phyloP scores from a whole-genome alignment of 53 echinoderm and acorn worm genomes.

The Arbacia lixula region DNA sequence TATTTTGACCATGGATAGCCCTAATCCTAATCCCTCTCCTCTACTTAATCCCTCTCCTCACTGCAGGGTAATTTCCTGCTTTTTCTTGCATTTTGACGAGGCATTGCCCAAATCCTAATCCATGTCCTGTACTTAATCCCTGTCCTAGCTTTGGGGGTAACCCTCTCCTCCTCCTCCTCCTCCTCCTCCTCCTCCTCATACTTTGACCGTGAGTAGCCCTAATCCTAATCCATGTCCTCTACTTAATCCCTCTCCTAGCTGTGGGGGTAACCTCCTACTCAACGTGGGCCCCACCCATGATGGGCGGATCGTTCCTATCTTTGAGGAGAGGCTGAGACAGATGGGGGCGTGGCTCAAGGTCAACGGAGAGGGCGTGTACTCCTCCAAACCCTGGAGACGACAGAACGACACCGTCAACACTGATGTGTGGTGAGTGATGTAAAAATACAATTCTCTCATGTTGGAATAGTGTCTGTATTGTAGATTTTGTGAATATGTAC shows the following conservation, averaged over 20 bases:
- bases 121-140: too few relatives aligned
- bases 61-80: too few relatives aligned
- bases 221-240: too few relatives aligned
- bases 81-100: too few relatives aligned
- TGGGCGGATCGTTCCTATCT: conserved; percentile 90
- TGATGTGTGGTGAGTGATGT: conserved; percentile 67
- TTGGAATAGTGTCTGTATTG: background rate
- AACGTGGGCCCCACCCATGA: conserved; percentile 90
- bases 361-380: conserved; percentile 87
- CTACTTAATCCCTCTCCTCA: too few relatives aligned
- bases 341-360: conserved; percentile 90
- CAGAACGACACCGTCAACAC: conserved; percentile 72
- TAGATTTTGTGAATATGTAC: background rate
- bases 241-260: conserved; percentile 38
- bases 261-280: conserved; percentile 87
- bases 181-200: too few relatives aligned
- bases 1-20: too few relatives aligned
- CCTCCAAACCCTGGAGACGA: conserved; percentile 81
- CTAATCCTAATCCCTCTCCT: too few relatives aligned
- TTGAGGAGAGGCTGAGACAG: conserved; percentile 94
- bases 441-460: background rate
- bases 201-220: too few relatives aligned
- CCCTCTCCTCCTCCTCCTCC: too few relatives aligned
- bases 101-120: too few relatives aligned
- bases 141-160: too few relatives aligned